A percentile compares a stretch with the other conserved stretches of the same genome.
phyloP scores from a whole-genome alignment of 1,140 invertebrate species.

The Aphis gossypii region DNA sequence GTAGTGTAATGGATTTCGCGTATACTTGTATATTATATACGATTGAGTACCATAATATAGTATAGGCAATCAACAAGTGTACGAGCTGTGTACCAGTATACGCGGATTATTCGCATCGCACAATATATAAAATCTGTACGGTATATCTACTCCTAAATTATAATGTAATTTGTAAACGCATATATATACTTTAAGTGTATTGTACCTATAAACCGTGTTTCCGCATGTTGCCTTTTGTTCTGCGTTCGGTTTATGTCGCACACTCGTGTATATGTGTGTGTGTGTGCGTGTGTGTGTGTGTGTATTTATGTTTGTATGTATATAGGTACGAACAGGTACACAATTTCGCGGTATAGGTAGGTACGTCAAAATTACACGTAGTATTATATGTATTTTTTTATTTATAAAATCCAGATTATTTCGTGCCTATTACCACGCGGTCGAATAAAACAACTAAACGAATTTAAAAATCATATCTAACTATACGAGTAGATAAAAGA shows the following conservation, averaged over 20 bases:
- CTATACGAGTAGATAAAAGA: not conserved
- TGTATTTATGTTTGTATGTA: too few species aligned
- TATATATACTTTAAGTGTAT: not conserved
- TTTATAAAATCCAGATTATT: constrained; percentile 14
- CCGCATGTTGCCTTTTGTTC: not conserved
- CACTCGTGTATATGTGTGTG: too few species aligned
- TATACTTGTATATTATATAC: not conserved
- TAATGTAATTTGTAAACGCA: not conserved
- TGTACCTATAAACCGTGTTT: constrained; percentile 3
- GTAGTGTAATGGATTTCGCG: not conserved
- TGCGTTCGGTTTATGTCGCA: not conserved
- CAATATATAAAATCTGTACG: not conserved
- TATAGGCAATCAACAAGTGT: not conserved
- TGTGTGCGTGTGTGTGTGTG: too few species aligned
- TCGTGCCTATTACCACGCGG: not conserved
- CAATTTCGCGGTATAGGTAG: not conserved
- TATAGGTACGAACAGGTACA: not conserved
- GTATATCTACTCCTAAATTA: not conserved
- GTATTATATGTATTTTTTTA: not conserved
- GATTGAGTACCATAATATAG: not conserved
- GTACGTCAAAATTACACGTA: not conserved
- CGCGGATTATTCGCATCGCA: not conserved
- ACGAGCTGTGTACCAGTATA: not conserved
- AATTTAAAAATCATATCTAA: not conserved
- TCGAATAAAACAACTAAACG: not conserved